Evolutionary conservation across 2,113 vertebrate genomes (phyloP).

Genomic region (Cettia cetti): DNA sequence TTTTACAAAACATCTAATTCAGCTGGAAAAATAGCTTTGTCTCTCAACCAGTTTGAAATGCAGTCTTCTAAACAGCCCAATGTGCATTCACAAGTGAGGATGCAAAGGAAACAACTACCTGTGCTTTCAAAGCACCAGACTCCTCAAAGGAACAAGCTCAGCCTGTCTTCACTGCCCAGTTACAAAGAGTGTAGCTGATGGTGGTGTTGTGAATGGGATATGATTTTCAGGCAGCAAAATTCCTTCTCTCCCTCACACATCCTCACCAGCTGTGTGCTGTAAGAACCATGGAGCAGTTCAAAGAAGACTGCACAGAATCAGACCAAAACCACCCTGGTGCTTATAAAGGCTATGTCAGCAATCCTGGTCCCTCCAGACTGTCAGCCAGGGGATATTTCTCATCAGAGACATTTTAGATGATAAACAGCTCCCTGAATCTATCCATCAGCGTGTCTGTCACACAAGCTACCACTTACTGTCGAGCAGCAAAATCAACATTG

Average conservation of each 20-base stretch:
- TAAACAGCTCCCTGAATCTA: not conserved
- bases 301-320: not conserved
- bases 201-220: not conserved
- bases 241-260: not conserved
- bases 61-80: not conserved
- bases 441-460: not conserved
- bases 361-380: not conserved
- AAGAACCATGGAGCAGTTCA: not conserved
- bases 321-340: not conserved
- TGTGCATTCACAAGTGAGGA: not conserved
- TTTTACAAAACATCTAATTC: not conserved
- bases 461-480: not conserved
- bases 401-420: not conserved
- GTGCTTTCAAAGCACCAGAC: not conserved
- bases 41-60: not conserved
- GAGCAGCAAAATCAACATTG: not conserved
- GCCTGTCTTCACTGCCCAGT: not conserved
- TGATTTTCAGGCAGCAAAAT: not conserved
- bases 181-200: rapidly evolving
- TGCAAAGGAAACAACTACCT: not conserved
- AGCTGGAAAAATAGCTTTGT: not conserved
- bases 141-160: not conserved
- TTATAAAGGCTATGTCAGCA: not conserved
- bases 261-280: not conserved
- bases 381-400: not conserved